Percentiles rank a stretch among this genome's conserved stretches.
These are phyloP conservation scores for Labeo catla DNA, from an alignment of 2,113 vertebrate species.

Conservation along the genomic window DNA sequence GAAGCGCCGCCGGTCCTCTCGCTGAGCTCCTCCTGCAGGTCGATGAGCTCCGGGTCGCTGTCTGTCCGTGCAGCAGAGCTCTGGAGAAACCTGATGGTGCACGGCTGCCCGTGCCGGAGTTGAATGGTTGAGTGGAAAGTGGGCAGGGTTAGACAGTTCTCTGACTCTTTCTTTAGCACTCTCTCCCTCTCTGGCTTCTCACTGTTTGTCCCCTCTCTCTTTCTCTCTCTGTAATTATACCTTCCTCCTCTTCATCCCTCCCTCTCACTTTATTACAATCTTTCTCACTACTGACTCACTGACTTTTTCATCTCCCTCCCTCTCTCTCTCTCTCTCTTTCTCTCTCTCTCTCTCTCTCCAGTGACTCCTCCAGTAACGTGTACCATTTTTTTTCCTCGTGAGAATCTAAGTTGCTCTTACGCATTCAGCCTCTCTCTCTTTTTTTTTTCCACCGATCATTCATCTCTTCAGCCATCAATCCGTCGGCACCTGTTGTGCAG, in stretches of 20 bases:
- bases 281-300: slow-evolving; percentile 75
- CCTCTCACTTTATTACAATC: slow-evolving; percentile 73
- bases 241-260: slow-evolving; percentile 74
- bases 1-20: slow-evolving; percentile 3
- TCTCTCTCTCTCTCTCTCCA: slow-evolving; percentile 48
- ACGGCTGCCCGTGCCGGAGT: slow-evolving; percentile 57
- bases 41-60: slow-evolving; percentile 25
- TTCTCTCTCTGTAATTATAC: slow-evolving; percentile 76
- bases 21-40: slow-evolving; percentile 20
- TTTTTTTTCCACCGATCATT: slow-evolving; percentile 25
- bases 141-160: slow-evolving; percentile 76
- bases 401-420: slow-evolving; percentile 48
- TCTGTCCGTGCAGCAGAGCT: slow-evolving; percentile 40
- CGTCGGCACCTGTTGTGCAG: slow-evolving; percentile 49
- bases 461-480: slow-evolving; percentile 39
- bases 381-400: slow-evolving; percentile 51
- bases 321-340: slow-evolving; percentile 38
- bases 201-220: slow-evolving; percentile 61
- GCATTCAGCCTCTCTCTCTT: slow-evolving; percentile 27
- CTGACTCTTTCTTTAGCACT: slow-evolving; percentile 61
- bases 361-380: slow-evolving; percentile 61
- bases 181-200: slow-evolving; percentile 60
- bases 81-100: slow-evolving; percentile 58
- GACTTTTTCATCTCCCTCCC: slow-evolving; percentile 51
- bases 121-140: slow-evolving; percentile 70